Evolutionary conservation across 2,888 invertebrate species (phyloP).

Genomic region (Cabera pusaria): DNA sequence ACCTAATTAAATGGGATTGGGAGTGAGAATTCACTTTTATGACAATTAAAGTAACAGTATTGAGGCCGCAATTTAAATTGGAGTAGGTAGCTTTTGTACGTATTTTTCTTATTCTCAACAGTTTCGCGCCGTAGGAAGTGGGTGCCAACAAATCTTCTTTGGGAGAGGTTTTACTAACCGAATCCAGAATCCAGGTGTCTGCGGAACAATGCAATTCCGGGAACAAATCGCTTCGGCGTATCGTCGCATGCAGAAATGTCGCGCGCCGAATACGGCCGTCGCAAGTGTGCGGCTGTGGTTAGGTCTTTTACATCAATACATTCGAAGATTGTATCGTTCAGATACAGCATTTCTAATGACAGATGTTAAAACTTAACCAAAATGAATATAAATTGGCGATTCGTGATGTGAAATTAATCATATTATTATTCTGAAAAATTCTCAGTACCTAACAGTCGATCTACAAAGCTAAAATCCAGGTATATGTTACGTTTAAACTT

Average conservation of each 20-base stretch:
- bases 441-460: too few species aligned
- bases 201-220: slow-evolving; percentile 71
- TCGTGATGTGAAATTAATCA: too few species aligned
- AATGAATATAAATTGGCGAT: too few species aligned
- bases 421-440: too few species aligned
- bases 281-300: slow-evolving; percentile 13
- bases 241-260: slow-evolving; percentile 13
- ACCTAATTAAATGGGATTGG: too few species aligned
- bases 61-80: slow-evolving; percentile 14
- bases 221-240: slow-evolving; percentile 64
- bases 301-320: too few species aligned
- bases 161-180: slow-evolving; percentile 56
- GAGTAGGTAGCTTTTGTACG: not conserved
- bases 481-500: too few species aligned
- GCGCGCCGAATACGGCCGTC: slow-evolving; percentile 26
- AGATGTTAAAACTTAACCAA: too few species aligned
- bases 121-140: slow-evolving; percentile 20
- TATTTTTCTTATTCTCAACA: slow-evolving; percentile 19
- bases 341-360: too few species aligned
- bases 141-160: slow-evolving; percentile 53
- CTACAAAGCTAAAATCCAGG: too few species aligned
- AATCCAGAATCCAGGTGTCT: slow-evolving; percentile 75
- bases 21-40: too few species aligned
- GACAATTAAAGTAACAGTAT: slow-evolving; percentile 8
- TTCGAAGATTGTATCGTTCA: too few species aligned